A percentile compares a stretch with the other conserved stretches of the same genome.
Conservation (phyloP, 2,797 vertebrate species). For the Halcyon badia region DNA sequence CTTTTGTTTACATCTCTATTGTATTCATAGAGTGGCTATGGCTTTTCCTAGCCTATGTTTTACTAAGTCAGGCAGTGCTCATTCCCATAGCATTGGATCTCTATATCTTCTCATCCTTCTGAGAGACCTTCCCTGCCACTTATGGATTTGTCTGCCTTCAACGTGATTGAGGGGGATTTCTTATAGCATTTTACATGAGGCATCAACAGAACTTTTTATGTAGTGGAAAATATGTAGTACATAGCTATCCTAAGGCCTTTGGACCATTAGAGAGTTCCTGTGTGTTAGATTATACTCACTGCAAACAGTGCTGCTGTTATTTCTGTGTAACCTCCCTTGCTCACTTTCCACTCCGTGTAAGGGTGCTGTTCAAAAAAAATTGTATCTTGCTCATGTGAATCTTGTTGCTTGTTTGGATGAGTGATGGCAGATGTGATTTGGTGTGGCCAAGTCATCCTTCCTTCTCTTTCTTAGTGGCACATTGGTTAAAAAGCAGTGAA, state of each 20-base stretch:
- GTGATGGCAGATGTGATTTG: neutral
- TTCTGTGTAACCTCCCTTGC: neutral
- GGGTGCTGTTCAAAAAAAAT: neutral
- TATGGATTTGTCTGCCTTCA: neutral
- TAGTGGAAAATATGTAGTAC: accelerated
- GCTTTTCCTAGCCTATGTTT: neutral
- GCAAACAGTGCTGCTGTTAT: neutral
- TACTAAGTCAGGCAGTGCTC: neutral
- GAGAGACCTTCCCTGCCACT: neutral
- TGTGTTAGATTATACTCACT: neutral
- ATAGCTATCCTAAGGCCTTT: accelerated
- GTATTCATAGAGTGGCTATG: neutral
- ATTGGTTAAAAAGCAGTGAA: neutral
- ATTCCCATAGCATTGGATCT: neutral
- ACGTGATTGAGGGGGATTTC: neutral
- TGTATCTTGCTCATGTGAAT: neutral
- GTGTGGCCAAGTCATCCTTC: neutral
- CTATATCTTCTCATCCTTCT: neutral
- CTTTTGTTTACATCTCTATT: neutral
- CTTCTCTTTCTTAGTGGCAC: neutral
- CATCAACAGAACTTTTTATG: neutral
- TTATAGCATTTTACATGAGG: neutral
- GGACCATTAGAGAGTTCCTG: neutral
- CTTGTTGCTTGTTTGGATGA: neutral
- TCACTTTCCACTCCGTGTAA: neutral